Base-by-base conservation (phyloP, 2,888 invertebrate species). In the Conchocele bisecta region DNA sequence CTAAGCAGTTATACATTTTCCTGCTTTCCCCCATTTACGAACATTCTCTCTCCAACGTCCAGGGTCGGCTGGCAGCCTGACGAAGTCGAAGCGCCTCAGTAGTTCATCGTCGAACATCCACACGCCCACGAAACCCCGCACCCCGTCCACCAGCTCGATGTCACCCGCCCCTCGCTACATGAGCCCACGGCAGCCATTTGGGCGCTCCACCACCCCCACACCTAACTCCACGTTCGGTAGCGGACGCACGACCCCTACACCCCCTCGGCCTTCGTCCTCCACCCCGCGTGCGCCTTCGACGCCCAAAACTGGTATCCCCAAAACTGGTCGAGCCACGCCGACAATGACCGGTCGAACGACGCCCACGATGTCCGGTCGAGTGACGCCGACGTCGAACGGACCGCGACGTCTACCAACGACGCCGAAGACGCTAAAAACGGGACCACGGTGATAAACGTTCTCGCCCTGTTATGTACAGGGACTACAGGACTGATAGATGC, bases 1-100 rank as follows among this genome's bases (percentile, higher is more conserved):
- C n/a, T n/a, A n/a, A n/a, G n/a, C n/a, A n/a, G n/a, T n/a, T n/a
- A n/a, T n/a, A n/a, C n/a, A n/a, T n/a, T n/a, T n/a, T 17, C 48
- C 48, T 35, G 26, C 28, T 17, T 61, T 29, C 29, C 7, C 29
- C 41, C 28, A 26, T 61, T 22, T 41, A 41, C 17, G 28, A 48
- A 65, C 46, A 56, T 35, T 29, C 46, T 22, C 39, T 50, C 28
- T 17, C 29, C n/a, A 35, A 57, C 13, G n/a, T 56, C 54, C 64
- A 86, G 88, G 88, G 51, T 88, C 88, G 20, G 86, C 87, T 11
- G 86, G 87, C 39, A 87, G 85, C 66, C 72, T 88, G 37, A 79
- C 78, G 20, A 74, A 85, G 41, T 79, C 84, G 22, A 86, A 85
- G 57, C 84, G 87, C 35, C 75, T 87, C 28, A 86, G 86, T 68